Percentiles rank a stretch among this genome's conserved stretches.
These are phyloP conservation scores for Nanorana parkeri DNA, from an alignment of 2,113 vertebrate species.

Conservation along the genomic window DNA sequence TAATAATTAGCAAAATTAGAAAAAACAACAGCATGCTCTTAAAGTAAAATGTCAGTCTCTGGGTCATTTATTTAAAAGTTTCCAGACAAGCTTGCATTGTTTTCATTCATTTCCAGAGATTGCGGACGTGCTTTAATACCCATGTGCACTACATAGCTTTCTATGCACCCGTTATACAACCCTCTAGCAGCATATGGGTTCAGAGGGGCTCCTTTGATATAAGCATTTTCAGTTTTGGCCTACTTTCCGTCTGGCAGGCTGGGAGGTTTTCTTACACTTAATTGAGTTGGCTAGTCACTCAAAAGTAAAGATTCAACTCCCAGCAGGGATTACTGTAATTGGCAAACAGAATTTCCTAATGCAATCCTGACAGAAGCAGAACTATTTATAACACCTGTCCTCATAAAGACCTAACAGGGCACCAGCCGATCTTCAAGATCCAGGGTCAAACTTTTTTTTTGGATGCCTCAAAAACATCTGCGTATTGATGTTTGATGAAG, in stretches of 20 bases:
- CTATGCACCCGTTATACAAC: conserved; percentile 45
- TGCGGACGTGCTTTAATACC: conserved; percentile 39
- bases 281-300: conserved; percentile 59
- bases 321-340: conserved; percentile 59
- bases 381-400: conserved; percentile 56
- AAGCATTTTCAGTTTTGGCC: conserved; percentile 56
- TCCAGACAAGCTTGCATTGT: conserved; percentile 18
- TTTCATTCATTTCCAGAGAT: conserved; percentile 47
- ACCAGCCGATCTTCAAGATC: conserved; percentile 47
- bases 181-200: conserved; percentile 56
- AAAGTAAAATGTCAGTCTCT: background rate
- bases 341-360: conserved; percentile 58
- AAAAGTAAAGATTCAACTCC: conserved; percentile 59
- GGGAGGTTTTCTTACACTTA: conserved; percentile 58
- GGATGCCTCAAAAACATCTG: conserved; percentile 37
- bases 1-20: background rate
- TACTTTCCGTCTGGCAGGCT: conserved; percentile 57
- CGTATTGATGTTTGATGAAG: conserved; percentile 48
- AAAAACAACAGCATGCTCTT: background rate
- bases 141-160: conserved; percentile 35
- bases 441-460: conserved; percentile 51
- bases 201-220: conserved; percentile 56
- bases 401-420: conserved; percentile 54
- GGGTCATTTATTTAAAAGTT: conserved; percentile 40
- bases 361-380: conserved; percentile 57